Conservation (phyloP, 2,113 vertebrate species). For the Syngnathus scovelli region DNA sequence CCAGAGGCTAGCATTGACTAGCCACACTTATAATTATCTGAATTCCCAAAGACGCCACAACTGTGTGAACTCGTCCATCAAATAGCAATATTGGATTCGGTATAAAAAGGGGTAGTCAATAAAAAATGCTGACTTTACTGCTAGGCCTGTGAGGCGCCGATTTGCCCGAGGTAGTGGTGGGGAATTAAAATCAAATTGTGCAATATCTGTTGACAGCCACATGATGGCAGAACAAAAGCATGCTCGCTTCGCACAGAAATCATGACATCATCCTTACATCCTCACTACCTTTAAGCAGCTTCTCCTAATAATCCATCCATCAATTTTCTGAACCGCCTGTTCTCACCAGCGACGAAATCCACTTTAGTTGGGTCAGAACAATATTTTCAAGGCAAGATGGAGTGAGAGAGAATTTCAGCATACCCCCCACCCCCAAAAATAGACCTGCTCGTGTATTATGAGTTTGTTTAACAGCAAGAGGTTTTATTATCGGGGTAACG, state of each 20-base stretch:
- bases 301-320: constrained; percentile 1
- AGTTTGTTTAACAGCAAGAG: constrained; percentile 50
- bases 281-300: constrained; percentile 44
- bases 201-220: constrained; percentile 35
- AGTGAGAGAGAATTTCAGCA: not conserved
- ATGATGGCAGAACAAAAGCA: constrained; percentile 63
- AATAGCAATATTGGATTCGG: not conserved
- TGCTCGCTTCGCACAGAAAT: constrained; percentile 15
- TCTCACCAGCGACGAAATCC: constrained; percentile 9
- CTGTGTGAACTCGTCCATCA: too few species aligned
- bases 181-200: not conserved
- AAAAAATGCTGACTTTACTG: not conserved
- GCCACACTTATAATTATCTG: too few species aligned
- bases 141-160: not conserved
- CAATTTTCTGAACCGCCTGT: too few species aligned
- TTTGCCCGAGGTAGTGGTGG: not conserved
- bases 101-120: not conserved
- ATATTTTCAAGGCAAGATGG: constrained; percentile 41
- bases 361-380: constrained; percentile 45
- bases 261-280: constrained; percentile 39
- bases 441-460: constrained; percentile 37
- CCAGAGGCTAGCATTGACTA: too few species aligned
- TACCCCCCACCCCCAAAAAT: constrained; percentile 18
- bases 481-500: constrained; percentile 38
- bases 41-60: not conserved